Evolutionary conservation across 2,797 vertebrate genomes (phyloP), one percentile per base, ranked within the genome.

Genomic region (Scyliorhinus canicula): DNA sequence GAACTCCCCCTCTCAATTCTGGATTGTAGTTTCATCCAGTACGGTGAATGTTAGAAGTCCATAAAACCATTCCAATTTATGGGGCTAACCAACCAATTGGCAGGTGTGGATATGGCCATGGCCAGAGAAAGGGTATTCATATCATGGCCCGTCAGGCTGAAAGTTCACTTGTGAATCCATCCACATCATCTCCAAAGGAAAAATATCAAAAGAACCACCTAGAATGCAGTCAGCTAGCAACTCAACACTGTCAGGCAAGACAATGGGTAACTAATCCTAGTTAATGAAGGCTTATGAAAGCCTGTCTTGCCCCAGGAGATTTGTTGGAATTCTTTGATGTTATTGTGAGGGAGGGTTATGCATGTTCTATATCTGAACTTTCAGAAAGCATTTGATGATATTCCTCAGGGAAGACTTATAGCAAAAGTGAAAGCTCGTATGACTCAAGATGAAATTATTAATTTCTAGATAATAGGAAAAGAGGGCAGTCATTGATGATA

Each of bases 381-480:
- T 82, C 21, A 24, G 79, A 82, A 82, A 82, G 79, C 40, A 82
- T 26, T 82, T 82, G 40, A 47, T 82, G 40, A 47, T 19, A 47
- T 47, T 82, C 44, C 79, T 47, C 21, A 26, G 44, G 79, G 40
- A 47, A 82, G 44, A 82, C 24, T 47, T 82, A 47, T 19, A 47
- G 40, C 79, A 82, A 47, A 47, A 26, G 79, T 47, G 79, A 82
- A 82, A 47, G 79, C 79, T 47, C 21, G 24, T 82, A 9, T 82
- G 79, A 44, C 47, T 82, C 21, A 82, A 82, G 44, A 82, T 82
- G 79, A 82, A 82, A 82, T 82, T 82, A 82, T 82, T 82, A 82
- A 82, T 82, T 82, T 47, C 44, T 24, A 47, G 40, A 82, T 82
- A 82, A 82, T 47, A 47, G 79, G 79, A 82, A 79, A 82, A 47